Base-by-base conservation (phyloP, 2,888 invertebrate species). In the Harpagoxenus sublaevis region DNA sequence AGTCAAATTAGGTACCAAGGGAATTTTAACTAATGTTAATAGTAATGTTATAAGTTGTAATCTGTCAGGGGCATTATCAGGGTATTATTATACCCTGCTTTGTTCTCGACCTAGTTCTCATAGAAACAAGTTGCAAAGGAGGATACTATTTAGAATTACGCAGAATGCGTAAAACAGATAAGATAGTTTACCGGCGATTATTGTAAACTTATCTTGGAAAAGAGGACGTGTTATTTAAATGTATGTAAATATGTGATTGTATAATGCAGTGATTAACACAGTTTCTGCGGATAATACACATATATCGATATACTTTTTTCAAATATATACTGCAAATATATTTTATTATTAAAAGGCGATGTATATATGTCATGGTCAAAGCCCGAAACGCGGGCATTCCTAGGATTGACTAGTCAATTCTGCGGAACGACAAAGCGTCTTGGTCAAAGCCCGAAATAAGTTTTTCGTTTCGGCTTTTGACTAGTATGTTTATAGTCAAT, bases 231-330 rank as follows among this genome's bases (percentile, higher is more conserved):
- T n/a, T 42, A 66, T 77, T 42, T 66, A 55, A 78, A 66, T 31
- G 12, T 28, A 55, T 42, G n/a, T 77, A 42, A 77, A 77, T 77
- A 10, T 9, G 15, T 9, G 23, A 77, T 42, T 66, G 10, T 12
- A 23, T 10, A 75, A 51, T 63, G 63, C 28, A 75, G 23, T 75
- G 75, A 18, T 42, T 65, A 39, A 66, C 18, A 39, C 3, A 18
- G 3, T n/a, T 53, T 53, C 39, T 39, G 15, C 39, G 12, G 68
- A 77, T 55, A 65, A 2, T 62, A n/a, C 39, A 10, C 1, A n/a
- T n/a, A 63, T 62, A 10, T 35, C 8, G 8, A 51, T 53, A 65
- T 28, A 18, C 48, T 75, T n/a, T 1, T 45, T 62, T 75, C 18
- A 60, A 28, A 57, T n/a, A 3, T 45, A 35, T 35, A 35, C 35